Evolutionary conservation across 2,888 invertebrate species (phyloP).

Genomic region (Pristionchus arcanus): DNA sequence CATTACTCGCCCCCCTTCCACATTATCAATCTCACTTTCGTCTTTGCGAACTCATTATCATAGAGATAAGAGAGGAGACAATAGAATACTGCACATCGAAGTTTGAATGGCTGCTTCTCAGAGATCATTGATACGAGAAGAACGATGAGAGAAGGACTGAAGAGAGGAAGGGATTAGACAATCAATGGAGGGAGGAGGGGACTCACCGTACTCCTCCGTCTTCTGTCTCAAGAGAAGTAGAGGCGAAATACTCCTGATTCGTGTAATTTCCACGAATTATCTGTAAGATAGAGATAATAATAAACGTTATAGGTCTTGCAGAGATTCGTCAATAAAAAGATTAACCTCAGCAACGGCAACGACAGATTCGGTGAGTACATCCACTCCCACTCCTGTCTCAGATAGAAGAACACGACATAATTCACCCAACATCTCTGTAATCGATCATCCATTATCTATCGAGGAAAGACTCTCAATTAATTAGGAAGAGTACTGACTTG

Average conservation of each 20-base stretch:
- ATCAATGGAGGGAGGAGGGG: not conserved
- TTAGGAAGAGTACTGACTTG: constrained; percentile 82
- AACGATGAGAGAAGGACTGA: constrained; percentile 92
- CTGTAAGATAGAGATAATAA: constrained; percentile 80
- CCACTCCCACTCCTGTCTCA: constrained; percentile 92
- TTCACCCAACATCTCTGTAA: constrained; percentile 85
- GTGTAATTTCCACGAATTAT: constrained; percentile 91
- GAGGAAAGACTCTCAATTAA: not conserved
- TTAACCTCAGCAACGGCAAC: constrained; percentile 48
- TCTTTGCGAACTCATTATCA: constrained; percentile 89
- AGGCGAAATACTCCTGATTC: constrained; percentile 93
- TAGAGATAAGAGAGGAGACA: constrained; percentile 96
- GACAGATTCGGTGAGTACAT: constrained; percentile 88
- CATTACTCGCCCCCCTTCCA: not conserved
- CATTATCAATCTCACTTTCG: constrained; percentile 60
- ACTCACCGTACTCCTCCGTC: constrained; percentile 63
- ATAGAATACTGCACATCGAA: constrained; percentile 95
- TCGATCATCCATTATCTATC: not conserved
- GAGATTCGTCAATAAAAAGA: too few species aligned
- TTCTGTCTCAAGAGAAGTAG: constrained; percentile 77
- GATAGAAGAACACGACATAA: constrained; percentile 95
- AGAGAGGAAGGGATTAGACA: constrained; percentile 56
- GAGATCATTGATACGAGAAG: constrained; percentile 98
- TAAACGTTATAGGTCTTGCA: too few species aligned
- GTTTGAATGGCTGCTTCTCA: constrained; percentile 93